These are phyloP conservation scores for Urechis unicinctus DNA, from an alignment of 2,888 invertebrate species.

Conservation along the genomic window DNA sequence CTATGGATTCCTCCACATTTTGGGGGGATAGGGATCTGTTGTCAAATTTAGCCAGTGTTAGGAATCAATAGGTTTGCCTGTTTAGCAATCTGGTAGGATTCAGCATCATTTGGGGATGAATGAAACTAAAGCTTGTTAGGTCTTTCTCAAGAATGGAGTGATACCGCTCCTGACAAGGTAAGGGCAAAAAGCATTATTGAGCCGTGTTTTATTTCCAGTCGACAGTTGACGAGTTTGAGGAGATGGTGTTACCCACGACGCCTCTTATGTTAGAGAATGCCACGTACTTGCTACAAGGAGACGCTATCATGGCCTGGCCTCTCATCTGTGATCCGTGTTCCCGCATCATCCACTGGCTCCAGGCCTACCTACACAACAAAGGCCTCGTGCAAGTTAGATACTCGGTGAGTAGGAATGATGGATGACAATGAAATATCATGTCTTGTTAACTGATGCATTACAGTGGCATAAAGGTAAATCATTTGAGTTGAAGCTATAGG, in stretches of 20 bases:
- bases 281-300: conserved; percentile 45
- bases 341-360: conserved; percentile 42
- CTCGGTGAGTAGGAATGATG: conserved; percentile 35
- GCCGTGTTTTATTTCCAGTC: conserved; percentile 23
- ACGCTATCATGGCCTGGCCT: conserved; percentile 45
- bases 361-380: conserved; percentile 27
- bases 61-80: neutral
- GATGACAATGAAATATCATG: neutral
- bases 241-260: conserved; percentile 36
- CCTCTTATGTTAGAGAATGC: conserved; percentile 47
- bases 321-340: conserved; percentile 47
- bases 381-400: conserved; percentile 41
- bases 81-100: too few species aligned
- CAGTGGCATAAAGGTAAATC: too few species aligned
- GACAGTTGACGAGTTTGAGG: conserved; percentile 38
- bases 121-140: too few species aligned
- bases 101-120: too few species aligned
- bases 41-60: too few species aligned
- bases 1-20: too few species aligned
- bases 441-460: too few species aligned
- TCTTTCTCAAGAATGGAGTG: neutral
- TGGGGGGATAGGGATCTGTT: too few species aligned
- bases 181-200: neutral
- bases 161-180: too few species aligned
- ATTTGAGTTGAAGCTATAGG: too few species aligned